Base-by-base conservation (phyloP, 2,888 invertebrate genomes). In the Nephrotoma appendiculata region DNA sequence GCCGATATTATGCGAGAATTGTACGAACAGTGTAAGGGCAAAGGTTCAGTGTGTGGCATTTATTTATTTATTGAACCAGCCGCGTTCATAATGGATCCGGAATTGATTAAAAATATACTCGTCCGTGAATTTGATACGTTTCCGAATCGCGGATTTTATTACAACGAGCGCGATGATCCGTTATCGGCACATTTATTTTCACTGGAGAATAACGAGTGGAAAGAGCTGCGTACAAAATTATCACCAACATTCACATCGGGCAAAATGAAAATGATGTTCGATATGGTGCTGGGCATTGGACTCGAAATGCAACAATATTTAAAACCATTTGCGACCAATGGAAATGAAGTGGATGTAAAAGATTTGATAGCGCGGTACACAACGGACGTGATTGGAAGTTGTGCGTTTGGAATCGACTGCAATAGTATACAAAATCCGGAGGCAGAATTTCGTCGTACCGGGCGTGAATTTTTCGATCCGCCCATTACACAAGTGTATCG, bases 21-120 rank as follows among this genome's bases (percentile, higher is more conserved):
- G 87, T 91, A 91, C 86, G 83, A 88, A 71, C 89, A 89, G 87
- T 90, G 89, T 87, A 90, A 90, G 87, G 88, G 88, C 0, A 88
- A 87, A n/a, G 89, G 89, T 6, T 89, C 89, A 0, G 41, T 86
- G 44, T 89, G 90, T 86, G 90, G 89, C 0, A 90, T 91, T 4
- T 89, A 89, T 86, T 90, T 89, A 84, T 88, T 91, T 12, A 89
- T 89, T 0, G 43, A 90, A 42, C 88, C 88, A 0, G 89, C 89
- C 0, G 89, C 88, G 0, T 88, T 89, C 0, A 86, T 91, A 1
- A 43, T 11, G 42, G 86, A 89, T 6, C 90, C 90, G n/a, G 84
- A 84, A 5, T 31, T 84, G 6, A 84, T 84, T 15, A 84, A 84
- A 84, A 84, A 84, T 84, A 43, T 84, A 6, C 84, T 84, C 6